These are phyloP conservation scores for Mesoclemmys tuberculata DNA, from an alignment of 2,113 vertebrate genomes.

Conservation along the genomic window DNA sequence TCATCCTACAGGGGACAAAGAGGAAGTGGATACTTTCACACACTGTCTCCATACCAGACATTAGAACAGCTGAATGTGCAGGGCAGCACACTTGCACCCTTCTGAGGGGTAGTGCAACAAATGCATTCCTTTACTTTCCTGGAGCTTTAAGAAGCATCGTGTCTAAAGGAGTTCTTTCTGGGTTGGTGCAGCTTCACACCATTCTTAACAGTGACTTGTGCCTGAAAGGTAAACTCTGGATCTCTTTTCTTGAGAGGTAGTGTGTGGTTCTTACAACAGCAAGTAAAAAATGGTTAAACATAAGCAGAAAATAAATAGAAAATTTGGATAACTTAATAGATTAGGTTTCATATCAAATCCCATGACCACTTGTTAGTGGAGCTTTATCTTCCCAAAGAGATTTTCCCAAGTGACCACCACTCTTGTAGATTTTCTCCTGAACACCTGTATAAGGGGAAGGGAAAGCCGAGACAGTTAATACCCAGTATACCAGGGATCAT, in stretches of 20 bases:
- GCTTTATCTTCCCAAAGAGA: neutral
- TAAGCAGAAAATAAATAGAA: neutral
- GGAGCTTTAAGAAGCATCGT: neutral
- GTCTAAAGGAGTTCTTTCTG: neutral
- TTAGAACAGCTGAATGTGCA: neutral
- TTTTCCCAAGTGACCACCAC: neutral
- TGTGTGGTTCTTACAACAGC: neutral
- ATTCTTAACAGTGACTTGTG: neutral
- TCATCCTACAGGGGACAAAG: neutral
- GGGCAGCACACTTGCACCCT: neutral
- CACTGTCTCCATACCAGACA: neutral
- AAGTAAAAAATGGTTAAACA: neutral
- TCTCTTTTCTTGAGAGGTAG: neutral
- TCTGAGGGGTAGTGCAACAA: neutral
- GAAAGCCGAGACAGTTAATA: neutral
- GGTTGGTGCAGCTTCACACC: neutral
- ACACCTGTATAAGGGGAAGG: neutral
- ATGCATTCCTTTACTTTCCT: neutral
- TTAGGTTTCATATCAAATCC: neutral
- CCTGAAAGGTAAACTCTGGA: neutral
- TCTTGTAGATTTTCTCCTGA: neutral
- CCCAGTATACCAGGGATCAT: neutral
- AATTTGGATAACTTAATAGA: neutral
- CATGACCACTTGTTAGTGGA: neutral
- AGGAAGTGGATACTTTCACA: neutral